Evolutionary conservation across 2,888 invertebrate genomes (phyloP).

Genomic region (Glaucopsyche alexis): DNA sequence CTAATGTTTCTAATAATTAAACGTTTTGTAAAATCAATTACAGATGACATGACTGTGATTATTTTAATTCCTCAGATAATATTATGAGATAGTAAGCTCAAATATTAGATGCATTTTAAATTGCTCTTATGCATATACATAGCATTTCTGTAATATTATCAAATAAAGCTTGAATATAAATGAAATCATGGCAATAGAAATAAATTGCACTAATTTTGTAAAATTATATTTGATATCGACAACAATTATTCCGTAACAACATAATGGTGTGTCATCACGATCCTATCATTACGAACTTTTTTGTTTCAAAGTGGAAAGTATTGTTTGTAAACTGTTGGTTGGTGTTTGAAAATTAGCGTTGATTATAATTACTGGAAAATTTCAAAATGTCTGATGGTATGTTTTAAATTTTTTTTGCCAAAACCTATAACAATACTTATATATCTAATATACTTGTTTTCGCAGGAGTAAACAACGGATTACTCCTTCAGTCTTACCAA

Average conservation of each 20-base stretch:
- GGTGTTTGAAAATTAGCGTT: background rate
- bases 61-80: too few relatives aligned
- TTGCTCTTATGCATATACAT: too few relatives aligned
- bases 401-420: background rate
- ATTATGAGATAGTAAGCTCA: too few relatives aligned
- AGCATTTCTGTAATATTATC: too few relatives aligned
- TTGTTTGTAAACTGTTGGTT: background rate
- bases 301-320: conserved; percentile 18
- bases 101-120: too few relatives aligned
- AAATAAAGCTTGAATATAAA: too few relatives aligned
- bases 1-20: too few relatives aligned
- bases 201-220: too few relatives aligned
- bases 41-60: too few relatives aligned
- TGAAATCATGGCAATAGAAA: too few relatives aligned
- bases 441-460: background rate
- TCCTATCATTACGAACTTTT: background rate
- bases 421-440: background rate
- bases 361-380: background rate
- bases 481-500: background rate
- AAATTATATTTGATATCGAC: background rate
- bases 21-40: too few relatives aligned
- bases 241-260: background rate
- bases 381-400: conserved; percentile 1
- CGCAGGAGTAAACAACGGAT: background rate
- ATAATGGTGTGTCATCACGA: background rate